Evolutionary conservation across 1,140 invertebrate species (phyloP).

Genomic region (Zaprionus camerounensis): DNA sequence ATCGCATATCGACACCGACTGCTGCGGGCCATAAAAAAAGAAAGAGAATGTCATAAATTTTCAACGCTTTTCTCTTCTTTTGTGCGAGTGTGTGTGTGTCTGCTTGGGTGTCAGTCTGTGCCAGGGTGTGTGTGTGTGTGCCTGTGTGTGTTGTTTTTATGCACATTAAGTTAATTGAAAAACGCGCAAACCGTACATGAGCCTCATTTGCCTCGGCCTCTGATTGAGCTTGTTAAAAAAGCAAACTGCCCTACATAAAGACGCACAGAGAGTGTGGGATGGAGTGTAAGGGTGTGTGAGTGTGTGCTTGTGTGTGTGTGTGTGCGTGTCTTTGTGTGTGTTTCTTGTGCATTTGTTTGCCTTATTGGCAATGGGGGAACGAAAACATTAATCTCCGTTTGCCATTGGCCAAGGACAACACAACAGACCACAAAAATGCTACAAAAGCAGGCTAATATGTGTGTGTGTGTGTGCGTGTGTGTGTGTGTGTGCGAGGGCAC

Average conservation of each 20-base stretch:
- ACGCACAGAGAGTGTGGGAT: not conserved
- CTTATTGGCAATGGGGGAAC: slow-evolving; percentile 7
- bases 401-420: slow-evolving; percentile 69
- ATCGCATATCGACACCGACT: slow-evolving; percentile 62
- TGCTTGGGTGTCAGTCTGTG: slow-evolving; percentile 10
- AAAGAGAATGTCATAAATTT: slow-evolving; percentile 77
- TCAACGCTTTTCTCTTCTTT: slow-evolving; percentile 68
- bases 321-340: slow-evolving; percentile 4
- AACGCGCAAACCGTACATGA: slow-evolving; percentile 69
- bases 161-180: slow-evolving; percentile 82
- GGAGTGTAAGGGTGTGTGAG: not conserved
- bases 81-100: slow-evolving; percentile 34
- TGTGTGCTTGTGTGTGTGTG: not conserved
- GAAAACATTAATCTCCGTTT: slow-evolving; percentile 81
- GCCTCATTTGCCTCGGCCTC: slow-evolving; percentile 48
- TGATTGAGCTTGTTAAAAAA: slow-evolving; percentile 61
- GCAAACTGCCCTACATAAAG: slow-evolving; percentile 24
- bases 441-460: slow-evolving; percentile 39
- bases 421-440: slow-evolving; percentile 44
- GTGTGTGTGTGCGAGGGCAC: slow-evolving; percentile 15
- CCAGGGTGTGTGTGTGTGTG: slow-evolving; percentile 5
- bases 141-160: slow-evolving; percentile 56
- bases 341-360: slow-evolving; percentile 41
- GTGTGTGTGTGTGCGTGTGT: not conserved
- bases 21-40: slow-evolving; percentile 52